A percentile compares a stretch with the other conserved stretches of the same genome.
Evolutionary conservation across 1,140 invertebrate genomes (phyloP).

Genomic region (Pollicipes pollicipes): DNA sequence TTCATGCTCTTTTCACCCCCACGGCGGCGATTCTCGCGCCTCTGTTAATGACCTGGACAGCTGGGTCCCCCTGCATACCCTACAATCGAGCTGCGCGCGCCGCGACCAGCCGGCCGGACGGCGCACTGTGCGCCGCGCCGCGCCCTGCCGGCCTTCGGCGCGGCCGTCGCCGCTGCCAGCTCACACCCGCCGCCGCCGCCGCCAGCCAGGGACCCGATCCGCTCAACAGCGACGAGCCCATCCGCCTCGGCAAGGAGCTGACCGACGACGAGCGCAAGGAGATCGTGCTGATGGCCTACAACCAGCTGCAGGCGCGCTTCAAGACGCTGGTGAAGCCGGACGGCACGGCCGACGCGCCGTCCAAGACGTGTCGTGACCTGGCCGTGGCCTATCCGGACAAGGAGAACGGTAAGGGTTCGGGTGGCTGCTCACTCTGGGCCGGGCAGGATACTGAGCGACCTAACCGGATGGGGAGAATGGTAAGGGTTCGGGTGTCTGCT

Average conservation of each 20-base stretch:
- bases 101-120: neutral
- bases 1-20: no score
- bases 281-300: conserved; percentile 55
- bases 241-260: conserved; percentile 47
- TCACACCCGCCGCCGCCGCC: neutral
- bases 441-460: no score
- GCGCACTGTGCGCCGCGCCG: no score
- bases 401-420: conserved; percentile 35
- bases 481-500: no score
- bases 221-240: conserved; percentile 47
- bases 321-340: conserved; percentile 54
- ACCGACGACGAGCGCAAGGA: conserved; percentile 47
- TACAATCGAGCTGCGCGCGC: neutral
- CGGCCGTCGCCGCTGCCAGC: no score
- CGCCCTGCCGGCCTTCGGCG: no score
- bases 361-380: conserved; percentile 64
- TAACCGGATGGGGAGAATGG: no score
- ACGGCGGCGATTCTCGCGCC: no score
- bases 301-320: conserved; percentile 54
- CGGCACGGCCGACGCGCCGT: conserved; percentile 57
- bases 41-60: neutral
- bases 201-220: conserved; percentile 53
- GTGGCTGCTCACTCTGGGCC: no score
- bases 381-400: conserved; percentile 51
- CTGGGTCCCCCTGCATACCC: no score